Evolutionary conservation across 2,888 invertebrate genomes (phyloP), one percentile per base, ranked within the genome.

Genomic region (Xanthia togata): DNA sequence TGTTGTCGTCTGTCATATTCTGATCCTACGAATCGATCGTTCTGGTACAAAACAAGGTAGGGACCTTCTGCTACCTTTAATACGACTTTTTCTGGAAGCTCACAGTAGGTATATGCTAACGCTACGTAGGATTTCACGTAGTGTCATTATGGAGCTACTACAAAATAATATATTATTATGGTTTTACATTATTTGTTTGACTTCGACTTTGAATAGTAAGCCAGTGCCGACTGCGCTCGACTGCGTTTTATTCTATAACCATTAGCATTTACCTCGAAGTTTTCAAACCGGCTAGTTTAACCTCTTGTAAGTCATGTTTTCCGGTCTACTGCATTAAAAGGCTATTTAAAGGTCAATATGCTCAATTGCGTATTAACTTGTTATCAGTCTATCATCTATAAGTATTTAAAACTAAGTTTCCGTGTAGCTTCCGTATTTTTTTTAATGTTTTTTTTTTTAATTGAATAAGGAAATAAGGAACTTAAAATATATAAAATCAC

Each of bases 201-300:
- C 31, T 31, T 31, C 2, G 31, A 31, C 31, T 31, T 68, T 71
- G 35, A 63, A 63, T 55, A 53, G 38, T n/a, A 26, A 71, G 79
- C 20, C 81, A 72, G 23, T 83, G 83, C 31, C 83, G 53, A 69
- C 83, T 59, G 72, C 68, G 23, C 41, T 70, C 38, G 6, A 23
- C 35, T 20, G 26, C 41, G 67, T 65, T 57, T 62, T 26, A 78
- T 60, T 50, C 14, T n/a, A 41, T 78, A 55, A 59, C 26, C 35
- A 47, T 44, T 26, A n/a, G 9, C 3, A n/a, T 44, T 70, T 53
- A 63, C 50, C 57, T 68, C 57, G 23, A 31, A 35, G 23, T 82
- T 44, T 38, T 38, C 62, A 47, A 65, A 65, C 79, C 60, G 83
- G 83, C 50, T 68, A 31, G 26, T 31, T 59, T 35, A 67, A 44